Conservation (phyloP, 2,888 invertebrate genomes). For the Caenorhabditis zanzibari region DNA sequence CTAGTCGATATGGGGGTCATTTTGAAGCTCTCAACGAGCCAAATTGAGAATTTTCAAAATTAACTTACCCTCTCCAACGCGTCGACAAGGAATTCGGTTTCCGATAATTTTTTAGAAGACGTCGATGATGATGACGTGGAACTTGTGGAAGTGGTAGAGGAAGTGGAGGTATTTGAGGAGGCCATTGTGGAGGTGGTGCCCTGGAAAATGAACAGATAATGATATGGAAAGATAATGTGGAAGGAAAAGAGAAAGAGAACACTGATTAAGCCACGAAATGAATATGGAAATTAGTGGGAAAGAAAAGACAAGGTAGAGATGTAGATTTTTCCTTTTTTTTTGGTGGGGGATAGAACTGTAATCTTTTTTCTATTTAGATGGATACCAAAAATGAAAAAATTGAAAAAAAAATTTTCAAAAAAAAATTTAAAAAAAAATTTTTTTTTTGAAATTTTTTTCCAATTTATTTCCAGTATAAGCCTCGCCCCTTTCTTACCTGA, state of each 20-base stretch:
- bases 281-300: constrained; percentile 38
- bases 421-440: too few species aligned
- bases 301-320: constrained; percentile 8
- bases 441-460: too few species aligned
- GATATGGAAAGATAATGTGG: constrained; percentile 21
- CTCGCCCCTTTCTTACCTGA: constrained; percentile 85
- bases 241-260: constrained; percentile 1
- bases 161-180: constrained; percentile 48
- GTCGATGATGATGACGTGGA: constrained; percentile 40
- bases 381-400: too few species aligned
- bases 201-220: constrained; percentile 14
- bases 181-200: constrained; percentile 21
- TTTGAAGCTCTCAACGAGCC: too few species aligned
- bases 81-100: not conserved
- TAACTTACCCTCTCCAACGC: constrained; percentile 17
- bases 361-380: too few species aligned
- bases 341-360: too few species aligned
- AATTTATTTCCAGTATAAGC: too few species aligned
- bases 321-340: too few species aligned
- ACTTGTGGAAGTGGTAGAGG: constrained; percentile 43
- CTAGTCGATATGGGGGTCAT: too few species aligned
- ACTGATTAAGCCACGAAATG: constrained; percentile 42
- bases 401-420: too few species aligned
- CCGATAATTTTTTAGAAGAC: not conserved
- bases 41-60: too few species aligned